These are phyloP conservation scores for Catagonus wagneri DNA, from an alignment of 2,113 vertebrate genomes.

Conservation along the genomic window DNA sequence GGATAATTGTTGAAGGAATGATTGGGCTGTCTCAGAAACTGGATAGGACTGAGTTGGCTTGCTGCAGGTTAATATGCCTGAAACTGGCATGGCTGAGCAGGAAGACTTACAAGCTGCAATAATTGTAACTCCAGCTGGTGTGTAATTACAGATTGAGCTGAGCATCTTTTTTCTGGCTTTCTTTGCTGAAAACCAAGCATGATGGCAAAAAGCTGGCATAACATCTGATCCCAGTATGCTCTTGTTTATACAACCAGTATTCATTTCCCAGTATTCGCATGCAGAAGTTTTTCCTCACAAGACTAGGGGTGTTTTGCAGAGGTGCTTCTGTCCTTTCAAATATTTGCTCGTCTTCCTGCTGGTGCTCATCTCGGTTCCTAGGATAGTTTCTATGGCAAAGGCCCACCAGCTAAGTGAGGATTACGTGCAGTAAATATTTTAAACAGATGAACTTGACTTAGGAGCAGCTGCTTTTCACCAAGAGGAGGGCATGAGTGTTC, in stretches of 20 bases:
- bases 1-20: background rate
- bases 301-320: fast-evolving
- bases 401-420: slow-evolving; percentile 75
- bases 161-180: background rate
- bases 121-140: background rate
- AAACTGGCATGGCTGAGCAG: background rate
- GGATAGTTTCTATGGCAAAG: slow-evolving; percentile 86
- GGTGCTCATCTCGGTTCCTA: slow-evolving; percentile 78
- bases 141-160: background rate
- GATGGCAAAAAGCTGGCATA: background rate
- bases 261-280: background rate
- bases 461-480: slow-evolving; percentile 67
- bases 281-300: background rate
- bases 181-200: background rate
- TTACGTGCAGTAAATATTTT: slow-evolving; percentile 72
- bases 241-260: background rate
- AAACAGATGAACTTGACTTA: slow-evolving; percentile 67
- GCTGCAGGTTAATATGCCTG: background rate
- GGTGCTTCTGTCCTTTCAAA: background rate
- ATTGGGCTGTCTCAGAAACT: background rate
- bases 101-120: background rate
- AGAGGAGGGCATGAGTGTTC: slow-evolving; percentile 38
- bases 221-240: background rate
- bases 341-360: slow-evolving; percentile 40
- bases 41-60: background rate